phyloP scores from a whole-genome alignment of 2,888 invertebrate genomes.

The Drosophila mayaguana region DNA sequence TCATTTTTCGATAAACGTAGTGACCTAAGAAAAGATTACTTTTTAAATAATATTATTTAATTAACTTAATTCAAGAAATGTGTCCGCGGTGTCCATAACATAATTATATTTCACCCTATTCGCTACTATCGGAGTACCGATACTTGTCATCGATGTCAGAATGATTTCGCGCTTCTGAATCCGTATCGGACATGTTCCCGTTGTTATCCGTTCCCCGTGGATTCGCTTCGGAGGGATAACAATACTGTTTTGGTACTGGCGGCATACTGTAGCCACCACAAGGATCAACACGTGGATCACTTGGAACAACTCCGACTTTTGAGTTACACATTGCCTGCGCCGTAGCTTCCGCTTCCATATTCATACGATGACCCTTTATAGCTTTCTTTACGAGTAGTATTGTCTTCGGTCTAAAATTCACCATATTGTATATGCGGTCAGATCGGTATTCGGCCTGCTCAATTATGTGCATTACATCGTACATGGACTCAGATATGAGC shows the following conservation, averaged over 20 bases:
- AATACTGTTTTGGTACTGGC: too few relatives aligned
- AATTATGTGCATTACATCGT: conserved; percentile 13
- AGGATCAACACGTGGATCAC: too few relatives aligned
- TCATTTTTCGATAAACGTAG: conserved; percentile 41
- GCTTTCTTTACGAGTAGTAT: conserved; percentile 1
- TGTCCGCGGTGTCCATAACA: too few relatives aligned
- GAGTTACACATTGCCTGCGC: background rate
- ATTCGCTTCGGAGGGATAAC: too few relatives aligned
- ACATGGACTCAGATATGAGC: background rate
- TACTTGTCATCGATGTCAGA: too few relatives aligned
- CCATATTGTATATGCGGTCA: conserved; percentile 2
- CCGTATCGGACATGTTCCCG: too few relatives aligned
- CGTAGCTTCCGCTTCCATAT: background rate
- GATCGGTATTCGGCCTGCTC: background rate
- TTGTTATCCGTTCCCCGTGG: too few relatives aligned
- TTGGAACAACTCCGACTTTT: too few relatives aligned
- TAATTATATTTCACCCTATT: too few relatives aligned
- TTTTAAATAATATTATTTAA: background rate
- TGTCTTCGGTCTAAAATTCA: background rate
- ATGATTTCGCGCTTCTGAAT: too few relatives aligned
- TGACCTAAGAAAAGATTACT: background rate
- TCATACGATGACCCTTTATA: background rate
- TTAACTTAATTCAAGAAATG: too few relatives aligned
- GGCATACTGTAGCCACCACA: background rate
- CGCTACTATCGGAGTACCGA: too few relatives aligned